phyloP scores from a whole-genome alignment of 2,113 vertebrate species.

The Todiramphus saurophagus region DNA sequence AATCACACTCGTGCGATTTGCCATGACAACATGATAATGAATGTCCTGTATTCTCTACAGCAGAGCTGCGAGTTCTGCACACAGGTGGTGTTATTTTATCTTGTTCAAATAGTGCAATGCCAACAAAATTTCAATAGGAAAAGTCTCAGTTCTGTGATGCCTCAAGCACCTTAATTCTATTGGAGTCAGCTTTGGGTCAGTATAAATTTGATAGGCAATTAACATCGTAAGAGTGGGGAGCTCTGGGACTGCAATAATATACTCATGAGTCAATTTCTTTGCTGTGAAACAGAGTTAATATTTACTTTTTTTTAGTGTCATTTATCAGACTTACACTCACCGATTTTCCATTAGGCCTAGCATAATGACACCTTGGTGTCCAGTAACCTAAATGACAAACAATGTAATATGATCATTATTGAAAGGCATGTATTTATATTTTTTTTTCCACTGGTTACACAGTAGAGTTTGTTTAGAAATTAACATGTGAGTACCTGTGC shows the following conservation, averaged over 20 bases:
- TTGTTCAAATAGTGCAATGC: not conserved
- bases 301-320: not conserved
- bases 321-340: not conserved
- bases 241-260: not conserved
- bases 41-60: not conserved
- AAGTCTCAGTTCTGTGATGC: not conserved
- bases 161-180: not conserved
- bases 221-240: not conserved
- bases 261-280: not conserved
- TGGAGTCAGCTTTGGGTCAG: rapidly evolving
- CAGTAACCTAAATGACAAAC: not conserved
- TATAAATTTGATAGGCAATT: not conserved
- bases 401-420: not conserved
- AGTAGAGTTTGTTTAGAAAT: not conserved
- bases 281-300: not conserved
- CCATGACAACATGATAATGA: not conserved
- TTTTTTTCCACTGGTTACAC: not conserved
- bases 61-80: not conserved
- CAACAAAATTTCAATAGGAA: not conserved
- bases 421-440: not conserved
- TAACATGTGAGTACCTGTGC: not conserved
- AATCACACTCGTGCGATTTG: not conserved
- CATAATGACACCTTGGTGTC: not conserved
- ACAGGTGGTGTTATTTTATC: not conserved
- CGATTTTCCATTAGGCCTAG: not conserved